A percentile compares a stretch with the other conserved stretches of the same genome.
phyloP scores from a whole-genome alignment of 2,888 invertebrate species.

The Synergus umbraculus region DNA sequence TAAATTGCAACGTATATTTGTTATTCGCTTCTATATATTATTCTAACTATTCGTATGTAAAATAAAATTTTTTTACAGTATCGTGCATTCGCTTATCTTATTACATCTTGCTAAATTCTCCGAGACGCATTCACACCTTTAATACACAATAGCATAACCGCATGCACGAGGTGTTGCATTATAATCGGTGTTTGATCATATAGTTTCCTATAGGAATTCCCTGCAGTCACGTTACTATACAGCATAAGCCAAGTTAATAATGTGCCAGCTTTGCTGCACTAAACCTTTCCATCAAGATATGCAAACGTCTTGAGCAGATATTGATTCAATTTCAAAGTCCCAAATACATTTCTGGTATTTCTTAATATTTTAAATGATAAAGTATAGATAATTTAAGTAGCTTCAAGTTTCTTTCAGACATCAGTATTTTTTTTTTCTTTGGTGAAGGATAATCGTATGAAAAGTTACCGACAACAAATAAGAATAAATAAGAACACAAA shows the following conservation, averaged over 20 bases:
- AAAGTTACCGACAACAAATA: no score
- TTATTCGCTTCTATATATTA: neutral
- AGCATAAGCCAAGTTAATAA: constrained; percentile 29
- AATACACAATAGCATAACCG: neutral
- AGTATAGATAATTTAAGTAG: neutral
- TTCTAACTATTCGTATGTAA: neutral
- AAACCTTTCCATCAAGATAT: constrained; percentile 2
- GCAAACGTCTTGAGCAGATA: constrained; percentile 3
- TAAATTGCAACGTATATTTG: no score
- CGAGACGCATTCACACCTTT: neutral
- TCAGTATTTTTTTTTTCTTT: no score
- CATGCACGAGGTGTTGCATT: neutral
- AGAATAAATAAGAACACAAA: no score
- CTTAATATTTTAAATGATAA: neutral
- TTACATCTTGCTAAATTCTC: neutral
- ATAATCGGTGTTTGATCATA: constrained; percentile 33
- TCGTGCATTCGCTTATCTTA: constrained; percentile 3
- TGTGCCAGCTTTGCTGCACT: constrained; percentile 32
- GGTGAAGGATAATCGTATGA: no score
- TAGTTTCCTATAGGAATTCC: constrained; percentile 20
- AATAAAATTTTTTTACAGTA: neutral
- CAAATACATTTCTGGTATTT: neutral
- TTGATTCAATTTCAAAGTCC: constrained; percentile 26
- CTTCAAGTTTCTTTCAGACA: neutral
- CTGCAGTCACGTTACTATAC: constrained; percentile 23